A percentile compares a stretch with the other conserved stretches of the same genome.
Conservation (phyloP, 2,113 vertebrate species). For the Numida meleagris region DNA sequence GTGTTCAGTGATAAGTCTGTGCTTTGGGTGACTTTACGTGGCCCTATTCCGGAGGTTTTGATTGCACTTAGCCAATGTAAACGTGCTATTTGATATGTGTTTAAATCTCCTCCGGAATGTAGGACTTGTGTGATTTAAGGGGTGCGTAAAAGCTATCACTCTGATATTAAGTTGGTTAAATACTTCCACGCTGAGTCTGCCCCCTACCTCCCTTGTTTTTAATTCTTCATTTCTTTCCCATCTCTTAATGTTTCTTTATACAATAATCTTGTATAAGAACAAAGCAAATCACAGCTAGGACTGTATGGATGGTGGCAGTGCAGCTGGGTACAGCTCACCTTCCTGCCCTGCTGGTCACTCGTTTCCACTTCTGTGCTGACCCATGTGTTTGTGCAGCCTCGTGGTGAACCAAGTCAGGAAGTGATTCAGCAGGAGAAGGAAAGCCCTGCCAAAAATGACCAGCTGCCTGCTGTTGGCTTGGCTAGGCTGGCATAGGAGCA, state of each 20-base stretch:
- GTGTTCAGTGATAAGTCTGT: not conserved
- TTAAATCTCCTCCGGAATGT: not conserved
- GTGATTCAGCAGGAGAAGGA: not conserved
- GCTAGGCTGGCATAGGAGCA: not conserved
- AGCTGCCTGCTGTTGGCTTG: not conserved
- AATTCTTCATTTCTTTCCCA: not conserved
- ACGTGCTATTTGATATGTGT: not conserved
- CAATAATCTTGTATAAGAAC: not conserved
- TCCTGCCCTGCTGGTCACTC: not conserved
- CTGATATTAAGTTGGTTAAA: not conserved
- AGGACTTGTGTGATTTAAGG: not conserved
- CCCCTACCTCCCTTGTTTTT: not conserved
- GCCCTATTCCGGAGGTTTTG: not conserved
- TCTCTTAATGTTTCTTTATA: not conserved
- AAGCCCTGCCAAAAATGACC: not conserved
- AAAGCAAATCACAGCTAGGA: not conserved
- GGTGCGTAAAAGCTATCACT: not conserved
- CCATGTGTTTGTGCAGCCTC: not conserved
- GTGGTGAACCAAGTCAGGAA: not conserved
- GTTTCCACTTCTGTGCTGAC: not conserved
- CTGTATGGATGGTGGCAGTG: not conserved
- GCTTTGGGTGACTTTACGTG: not conserved
- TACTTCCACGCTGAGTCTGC: not conserved
- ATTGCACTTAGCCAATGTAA: not conserved
- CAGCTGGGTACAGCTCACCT: not conserved